These are phyloP conservation scores for Dasypogon diadema DNA, from an alignment of 2,888 invertebrate species.

Conservation along the genomic window DNA sequence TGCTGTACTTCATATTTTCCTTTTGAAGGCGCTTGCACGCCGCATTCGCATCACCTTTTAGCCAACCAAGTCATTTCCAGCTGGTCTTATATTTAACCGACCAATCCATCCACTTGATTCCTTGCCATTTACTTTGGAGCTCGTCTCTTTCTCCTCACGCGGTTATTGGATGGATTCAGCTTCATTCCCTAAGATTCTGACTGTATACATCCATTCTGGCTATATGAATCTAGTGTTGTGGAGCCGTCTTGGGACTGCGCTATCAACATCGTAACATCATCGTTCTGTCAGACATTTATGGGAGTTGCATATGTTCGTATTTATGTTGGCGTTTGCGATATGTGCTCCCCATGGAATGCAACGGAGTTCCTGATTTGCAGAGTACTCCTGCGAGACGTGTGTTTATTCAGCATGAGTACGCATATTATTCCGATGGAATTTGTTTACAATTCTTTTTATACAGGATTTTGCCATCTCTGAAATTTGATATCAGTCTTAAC, in stretches of 20 bases:
- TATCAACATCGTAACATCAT: slow-evolving; percentile 47
- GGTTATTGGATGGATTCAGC: slow-evolving; percentile 37
- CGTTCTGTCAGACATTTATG: slow-evolving; percentile 42
- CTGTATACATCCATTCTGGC: slow-evolving; percentile 12
- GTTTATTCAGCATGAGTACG: slow-evolving; percentile 14
- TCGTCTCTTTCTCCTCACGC: slow-evolving; percentile 37
- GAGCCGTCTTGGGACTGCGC: slow-evolving; percentile 2
- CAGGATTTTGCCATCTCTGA: slow-evolving; percentile 5
- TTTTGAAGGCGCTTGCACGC: not conserved
- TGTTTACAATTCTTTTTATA: slow-evolving; percentile 12
- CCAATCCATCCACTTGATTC: slow-evolving; percentile 48
- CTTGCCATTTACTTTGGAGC: slow-evolving; percentile 37
- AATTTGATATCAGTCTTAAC: slow-evolving; percentile 18
- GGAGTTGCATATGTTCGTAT: slow-evolving; percentile 41
- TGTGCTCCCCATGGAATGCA: slow-evolving; percentile 27
- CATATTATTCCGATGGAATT: slow-evolving; percentile 22
- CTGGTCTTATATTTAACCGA: slow-evolving; percentile 14
- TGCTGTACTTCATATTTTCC: slow-evolving; percentile 28
- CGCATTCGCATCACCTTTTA: not conserved
- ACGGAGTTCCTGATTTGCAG: slow-evolving; percentile 37
- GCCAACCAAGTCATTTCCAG: slow-evolving; percentile 35
- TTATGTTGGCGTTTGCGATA: slow-evolving; percentile 29
- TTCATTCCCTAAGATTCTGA: not conserved
- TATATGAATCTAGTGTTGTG: slow-evolving; percentile 6
- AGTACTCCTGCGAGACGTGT: not conserved